A percentile compares a stretch with the other conserved stretches of the same genome.
These are phyloP conservation scores for Neolamprologus falcicula DNA, from an alignment of 2,113 vertebrate species.

Conservation along the genomic window DNA sequence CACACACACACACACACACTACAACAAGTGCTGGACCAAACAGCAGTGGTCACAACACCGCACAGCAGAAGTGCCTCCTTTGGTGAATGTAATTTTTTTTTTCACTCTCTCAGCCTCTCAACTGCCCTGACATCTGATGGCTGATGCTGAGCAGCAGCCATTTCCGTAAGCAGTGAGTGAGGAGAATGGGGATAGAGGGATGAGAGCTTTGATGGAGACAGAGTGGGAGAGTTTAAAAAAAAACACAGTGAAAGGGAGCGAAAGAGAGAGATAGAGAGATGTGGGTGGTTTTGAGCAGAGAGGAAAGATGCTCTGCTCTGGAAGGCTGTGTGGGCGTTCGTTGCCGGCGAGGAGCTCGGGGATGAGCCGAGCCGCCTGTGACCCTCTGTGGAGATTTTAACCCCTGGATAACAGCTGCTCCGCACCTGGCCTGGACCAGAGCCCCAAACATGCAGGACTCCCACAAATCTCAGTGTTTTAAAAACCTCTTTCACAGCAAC, in stretches of 20 bases:
- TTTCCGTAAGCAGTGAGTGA: neutral
- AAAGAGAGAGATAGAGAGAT: neutral
- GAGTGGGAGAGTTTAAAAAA: neutral
- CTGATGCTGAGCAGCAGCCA: neutral
- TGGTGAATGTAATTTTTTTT: neutral
- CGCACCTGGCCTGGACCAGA: neutral
- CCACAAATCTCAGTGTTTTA: neutral
- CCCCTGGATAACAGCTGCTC: neutral
- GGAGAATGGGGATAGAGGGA: neutral
- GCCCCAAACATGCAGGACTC: neutral
- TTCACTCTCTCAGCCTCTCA: neutral
- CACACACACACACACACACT: neutral
- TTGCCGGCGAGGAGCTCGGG: neutral
- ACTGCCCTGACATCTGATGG: neutral
- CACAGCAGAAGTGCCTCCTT: neutral
- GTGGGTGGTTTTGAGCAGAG: conserved; percentile 6
- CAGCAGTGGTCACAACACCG: neutral
- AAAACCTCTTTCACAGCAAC: neutral
- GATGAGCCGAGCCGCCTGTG: neutral
- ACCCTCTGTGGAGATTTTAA: neutral
- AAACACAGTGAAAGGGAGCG: neutral
- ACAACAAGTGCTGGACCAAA: neutral
- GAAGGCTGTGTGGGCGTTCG: conserved; percentile 1
- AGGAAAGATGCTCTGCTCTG: conserved; percentile 1
- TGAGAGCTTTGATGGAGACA: neutral